Evolutionary conservation across 1,140 invertebrate genomes (phyloP).

Genomic region (Choristoneura fumiferana): DNA sequence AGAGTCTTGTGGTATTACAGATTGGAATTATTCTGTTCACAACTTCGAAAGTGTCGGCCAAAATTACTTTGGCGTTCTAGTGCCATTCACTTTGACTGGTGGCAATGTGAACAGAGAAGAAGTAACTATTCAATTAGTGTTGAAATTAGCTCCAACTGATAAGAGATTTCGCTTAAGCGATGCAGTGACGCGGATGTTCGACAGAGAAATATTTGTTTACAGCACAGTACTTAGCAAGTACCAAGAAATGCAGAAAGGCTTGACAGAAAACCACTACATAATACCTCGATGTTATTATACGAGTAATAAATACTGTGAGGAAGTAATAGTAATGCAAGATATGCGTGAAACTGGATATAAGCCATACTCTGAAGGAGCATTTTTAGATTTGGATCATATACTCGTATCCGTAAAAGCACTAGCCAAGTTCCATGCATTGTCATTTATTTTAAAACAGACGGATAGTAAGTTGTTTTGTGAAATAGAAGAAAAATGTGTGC

Average conservation of each 20-base stretch:
- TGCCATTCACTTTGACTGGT: constrained; percentile 48
- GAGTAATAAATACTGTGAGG: constrained; percentile 51
- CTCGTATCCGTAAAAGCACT: constrained; percentile 45
- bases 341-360: constrained; percentile 51
- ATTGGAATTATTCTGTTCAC: constrained; percentile 37
- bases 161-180: constrained; percentile 62
- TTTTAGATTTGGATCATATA: constrained; percentile 55
- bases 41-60: constrained; percentile 53
- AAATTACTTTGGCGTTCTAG: constrained; percentile 64
- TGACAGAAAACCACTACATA: constrained; percentile 27
- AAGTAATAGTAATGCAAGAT: constrained; percentile 58
- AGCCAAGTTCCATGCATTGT: constrained; percentile 58
- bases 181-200: constrained; percentile 59
- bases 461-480: constrained; percentile 39
- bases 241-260: constrained; percentile 32
- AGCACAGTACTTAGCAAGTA: constrained; percentile 43
- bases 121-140: constrained; percentile 41
- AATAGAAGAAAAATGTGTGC: constrained; percentile 45
- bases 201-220: constrained; percentile 60
- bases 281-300: constrained; percentile 56
- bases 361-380: constrained; percentile 43
- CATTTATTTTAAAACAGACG: constrained; percentile 50
- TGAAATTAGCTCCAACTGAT: constrained; percentile 65
- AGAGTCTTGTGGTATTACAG: constrained; percentile 25
- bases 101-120: constrained; percentile 27